Percentiles rank a stretch among this genome's conserved stretches.
phyloP scores from a whole-genome alignment of 2,113 vertebrate genomes.

The Cariama cristata region DNA sequence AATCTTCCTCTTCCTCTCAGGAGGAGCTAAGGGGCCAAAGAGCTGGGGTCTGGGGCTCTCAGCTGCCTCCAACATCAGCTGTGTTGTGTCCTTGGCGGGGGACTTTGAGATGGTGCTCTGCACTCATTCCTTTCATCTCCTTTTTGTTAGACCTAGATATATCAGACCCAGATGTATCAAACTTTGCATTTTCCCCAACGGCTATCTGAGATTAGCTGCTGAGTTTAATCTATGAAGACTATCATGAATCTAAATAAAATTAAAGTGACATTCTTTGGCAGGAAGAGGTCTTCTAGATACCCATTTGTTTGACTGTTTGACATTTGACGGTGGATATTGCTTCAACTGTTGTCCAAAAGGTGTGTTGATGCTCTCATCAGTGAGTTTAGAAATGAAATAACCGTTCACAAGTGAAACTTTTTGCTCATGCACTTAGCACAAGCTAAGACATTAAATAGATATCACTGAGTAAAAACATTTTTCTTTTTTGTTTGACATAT shows the following conservation, averaged over 20 bases:
- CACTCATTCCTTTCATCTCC: not conserved
- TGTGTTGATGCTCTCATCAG: not conserved
- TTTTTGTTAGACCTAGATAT: not conserved
- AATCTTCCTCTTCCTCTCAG: not conserved
- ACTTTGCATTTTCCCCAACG: not conserved
- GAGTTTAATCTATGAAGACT: not conserved
- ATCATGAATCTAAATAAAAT: not conserved
- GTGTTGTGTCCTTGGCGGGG: too few species aligned
- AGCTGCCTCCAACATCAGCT: not conserved
- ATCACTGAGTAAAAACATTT: not conserved
- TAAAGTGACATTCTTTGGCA: not conserved
- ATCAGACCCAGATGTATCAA: not conserved
- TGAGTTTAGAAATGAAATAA: not conserved
- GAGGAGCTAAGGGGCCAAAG: not conserved
- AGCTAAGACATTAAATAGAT: not conserved
- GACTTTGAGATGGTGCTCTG: not conserved
- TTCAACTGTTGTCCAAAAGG: not conserved
- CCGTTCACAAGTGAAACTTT: not conserved
- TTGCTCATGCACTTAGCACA: not conserved
- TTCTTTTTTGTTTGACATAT: not conserved
- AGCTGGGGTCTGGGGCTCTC: not conserved
- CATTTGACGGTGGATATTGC: not conserved
- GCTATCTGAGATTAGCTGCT: not conserved
- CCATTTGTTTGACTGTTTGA: not conserved
- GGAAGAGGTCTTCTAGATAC: not conserved